phyloP scores from a whole-genome alignment of 2,888 invertebrate genomes.

The Tenthredo livida region DNA sequence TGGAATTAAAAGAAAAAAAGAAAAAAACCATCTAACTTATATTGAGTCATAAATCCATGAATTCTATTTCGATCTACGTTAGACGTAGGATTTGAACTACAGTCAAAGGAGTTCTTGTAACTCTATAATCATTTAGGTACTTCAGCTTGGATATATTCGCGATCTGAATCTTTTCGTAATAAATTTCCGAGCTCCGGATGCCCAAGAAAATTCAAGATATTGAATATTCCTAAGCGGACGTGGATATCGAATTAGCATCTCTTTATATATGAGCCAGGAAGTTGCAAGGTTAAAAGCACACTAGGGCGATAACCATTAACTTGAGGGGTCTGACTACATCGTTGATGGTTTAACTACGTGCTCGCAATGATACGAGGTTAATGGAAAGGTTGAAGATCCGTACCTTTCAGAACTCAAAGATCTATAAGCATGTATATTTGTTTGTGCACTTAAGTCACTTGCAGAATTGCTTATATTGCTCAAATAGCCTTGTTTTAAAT shows the following conservation, averaged over 20 bases:
- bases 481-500: background rate
- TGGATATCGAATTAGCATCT: slow-evolving; percentile 24
- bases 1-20: background rate
- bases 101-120: slow-evolving; percentile 1
- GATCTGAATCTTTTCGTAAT: background rate
- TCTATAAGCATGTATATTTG: background rate
- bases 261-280: background rate
- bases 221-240: slow-evolving; percentile 11
- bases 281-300: slow-evolving; percentile 2
- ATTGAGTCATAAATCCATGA: too few relatives aligned
- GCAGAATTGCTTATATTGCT: background rate
- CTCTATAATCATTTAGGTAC: background rate
- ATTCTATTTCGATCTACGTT: too few relatives aligned
- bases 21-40: too few relatives aligned
- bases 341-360: background rate
- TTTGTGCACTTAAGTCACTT: background rate
- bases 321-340: background rate
- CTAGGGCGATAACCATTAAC: slow-evolving; percentile 34
- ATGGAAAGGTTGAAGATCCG: background rate
- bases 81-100: background rate
- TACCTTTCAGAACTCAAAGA: background rate
- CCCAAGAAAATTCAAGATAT: background rate
- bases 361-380: slow-evolving; percentile 22
- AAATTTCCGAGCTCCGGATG: background rate
- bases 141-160: background rate